Evolutionary conservation across 2,113 vertebrate species (phyloP).

Genomic region (Gambusia affinis): DNA sequence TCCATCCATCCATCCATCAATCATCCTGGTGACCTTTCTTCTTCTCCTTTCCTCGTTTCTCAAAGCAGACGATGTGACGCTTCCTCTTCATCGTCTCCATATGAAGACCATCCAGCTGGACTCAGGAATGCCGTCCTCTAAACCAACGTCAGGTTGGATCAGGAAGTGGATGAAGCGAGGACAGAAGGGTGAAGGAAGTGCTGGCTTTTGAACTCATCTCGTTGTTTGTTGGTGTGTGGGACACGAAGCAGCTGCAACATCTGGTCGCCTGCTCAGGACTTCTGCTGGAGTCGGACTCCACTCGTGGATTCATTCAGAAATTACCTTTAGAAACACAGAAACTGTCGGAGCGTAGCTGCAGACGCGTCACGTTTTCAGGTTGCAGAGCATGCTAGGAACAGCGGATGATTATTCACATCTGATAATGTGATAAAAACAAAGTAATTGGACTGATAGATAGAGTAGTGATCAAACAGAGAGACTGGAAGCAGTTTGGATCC

Average conservation of each 20-base stretch:
- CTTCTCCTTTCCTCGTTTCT: no score
- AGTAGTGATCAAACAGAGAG: no score
- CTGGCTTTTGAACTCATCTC: conserved; percentile 40
- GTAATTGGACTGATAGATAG: no score
- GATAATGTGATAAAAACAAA: no score
- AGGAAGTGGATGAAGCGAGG: conserved; percentile 6
- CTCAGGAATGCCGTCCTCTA: neutral
- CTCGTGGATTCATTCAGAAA: neutral
- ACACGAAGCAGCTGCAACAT: conserved; percentile 46
- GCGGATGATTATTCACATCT: no score
- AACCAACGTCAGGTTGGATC: neutral
- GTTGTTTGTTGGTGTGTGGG: conserved; percentile 19
- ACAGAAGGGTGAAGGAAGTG: conserved; percentile 18
- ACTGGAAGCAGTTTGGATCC: no score
- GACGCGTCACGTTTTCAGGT: neutral
- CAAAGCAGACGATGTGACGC: no score
- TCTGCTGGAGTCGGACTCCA: neutral
- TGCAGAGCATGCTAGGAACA: no score
- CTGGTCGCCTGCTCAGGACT: neutral
- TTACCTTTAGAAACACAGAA: neutral
- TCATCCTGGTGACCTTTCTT: no score
- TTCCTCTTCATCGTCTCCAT: neutral
- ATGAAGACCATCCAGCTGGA: neutral
- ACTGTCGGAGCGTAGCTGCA: no score
- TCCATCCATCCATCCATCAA: no score